Evolutionary conservation across 2,113 vertebrate species (phyloP).

Genomic region (Antechinus flavipes): DNA sequence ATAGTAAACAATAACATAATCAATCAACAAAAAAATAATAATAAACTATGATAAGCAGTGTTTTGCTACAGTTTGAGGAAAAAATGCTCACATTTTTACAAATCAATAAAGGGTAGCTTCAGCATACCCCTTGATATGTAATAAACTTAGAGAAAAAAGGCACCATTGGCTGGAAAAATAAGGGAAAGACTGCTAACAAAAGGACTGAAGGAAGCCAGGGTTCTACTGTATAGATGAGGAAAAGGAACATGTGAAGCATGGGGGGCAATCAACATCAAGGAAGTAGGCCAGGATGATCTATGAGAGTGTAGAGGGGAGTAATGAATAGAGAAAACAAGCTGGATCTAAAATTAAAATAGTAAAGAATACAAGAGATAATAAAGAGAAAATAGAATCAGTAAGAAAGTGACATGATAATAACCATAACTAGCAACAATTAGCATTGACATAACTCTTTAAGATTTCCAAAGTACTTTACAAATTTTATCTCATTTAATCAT

Average conservation of each 20-base stretch:
- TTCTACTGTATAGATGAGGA: background rate
- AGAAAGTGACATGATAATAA: background rate
- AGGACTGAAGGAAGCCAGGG: too few species aligned
- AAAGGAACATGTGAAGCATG: background rate
- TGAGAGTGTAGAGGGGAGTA: background rate
- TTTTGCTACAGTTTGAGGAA: background rate
- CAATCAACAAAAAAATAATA: background rate
- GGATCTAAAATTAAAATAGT: background rate
- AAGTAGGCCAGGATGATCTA: too few species aligned
- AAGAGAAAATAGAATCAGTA: background rate
- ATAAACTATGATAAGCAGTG: background rate
- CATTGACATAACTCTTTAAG: background rate
- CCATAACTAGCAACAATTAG: background rate
- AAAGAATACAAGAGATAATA: background rate
- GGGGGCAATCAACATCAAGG: background rate
- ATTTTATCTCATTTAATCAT: background rate
- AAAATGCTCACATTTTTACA: background rate
- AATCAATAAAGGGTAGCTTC: background rate
- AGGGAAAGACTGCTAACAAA: background rate
- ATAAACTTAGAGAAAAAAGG: background rate
- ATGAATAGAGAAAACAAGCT: background rate
- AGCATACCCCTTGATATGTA: background rate
- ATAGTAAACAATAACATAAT: background rate
- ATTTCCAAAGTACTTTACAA: background rate
- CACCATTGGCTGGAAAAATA: background rate